Conservation (phyloP, 2,888 invertebrate species). For the Synanthedon myopaeformis region DNA sequence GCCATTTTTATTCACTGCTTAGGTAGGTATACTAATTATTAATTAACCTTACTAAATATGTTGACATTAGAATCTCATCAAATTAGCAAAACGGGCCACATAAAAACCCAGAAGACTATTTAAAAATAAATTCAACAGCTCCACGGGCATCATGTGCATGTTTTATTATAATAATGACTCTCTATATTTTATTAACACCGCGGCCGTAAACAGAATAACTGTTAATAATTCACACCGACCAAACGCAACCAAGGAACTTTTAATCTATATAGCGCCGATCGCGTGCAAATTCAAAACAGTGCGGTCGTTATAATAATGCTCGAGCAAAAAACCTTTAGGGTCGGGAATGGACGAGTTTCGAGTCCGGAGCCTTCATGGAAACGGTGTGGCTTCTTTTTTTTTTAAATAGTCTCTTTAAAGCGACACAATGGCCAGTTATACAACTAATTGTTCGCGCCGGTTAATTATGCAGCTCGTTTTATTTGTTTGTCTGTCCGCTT, state of each 20-base stretch:
- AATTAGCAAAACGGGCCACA: background rate
- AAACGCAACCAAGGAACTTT: constrained; percentile 31
- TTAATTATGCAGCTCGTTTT: constrained; percentile 12
- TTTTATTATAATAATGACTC: background rate
- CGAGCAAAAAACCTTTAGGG: constrained; percentile 37
- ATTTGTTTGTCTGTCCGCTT: constrained; percentile 9
- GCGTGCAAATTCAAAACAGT: constrained; percentile 37
- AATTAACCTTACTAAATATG: too few species aligned
- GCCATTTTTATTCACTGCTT: too few species aligned
- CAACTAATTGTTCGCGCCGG: constrained; percentile 13
- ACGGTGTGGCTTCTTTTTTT: constrained; percentile 20
- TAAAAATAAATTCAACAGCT: background rate
- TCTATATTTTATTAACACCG: background rate
- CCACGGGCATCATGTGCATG: background rate
- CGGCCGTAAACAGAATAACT: background rate
- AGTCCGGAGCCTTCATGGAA: constrained; percentile 59
- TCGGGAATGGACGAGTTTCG: constrained; percentile 29
- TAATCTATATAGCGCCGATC: constrained; percentile 37
- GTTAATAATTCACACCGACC: constrained; percentile 25
- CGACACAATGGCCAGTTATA: constrained; percentile 8
- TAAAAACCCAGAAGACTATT: background rate
- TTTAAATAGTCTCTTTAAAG: constrained; percentile 18
- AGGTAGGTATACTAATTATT: too few species aligned
- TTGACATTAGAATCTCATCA: too few species aligned
- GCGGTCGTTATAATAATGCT: constrained; percentile 47